Percentiles rank a stretch among this genome's conserved stretches.
These are phyloP conservation scores for Borostomias antarcticus DNA, from an alignment of 2,797 vertebrate genomes.

Conservation along the genomic window DNA sequence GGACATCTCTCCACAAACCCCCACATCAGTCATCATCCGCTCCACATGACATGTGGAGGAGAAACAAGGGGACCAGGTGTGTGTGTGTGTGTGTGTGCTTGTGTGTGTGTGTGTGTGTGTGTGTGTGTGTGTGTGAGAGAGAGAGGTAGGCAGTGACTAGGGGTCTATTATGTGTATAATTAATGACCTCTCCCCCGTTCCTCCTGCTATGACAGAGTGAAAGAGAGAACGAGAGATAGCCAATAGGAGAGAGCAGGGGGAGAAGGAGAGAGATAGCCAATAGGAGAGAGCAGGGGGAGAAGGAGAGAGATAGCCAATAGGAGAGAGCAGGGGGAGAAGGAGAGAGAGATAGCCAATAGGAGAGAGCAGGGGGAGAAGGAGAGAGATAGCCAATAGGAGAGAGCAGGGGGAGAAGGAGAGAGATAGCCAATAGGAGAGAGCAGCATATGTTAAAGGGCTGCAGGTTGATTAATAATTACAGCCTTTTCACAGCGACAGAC, in stretches of 20 bases:
- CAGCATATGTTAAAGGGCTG: constrained; percentile 58
- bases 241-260: background rate
- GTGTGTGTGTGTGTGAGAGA: constrained; percentile 12
- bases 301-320: background rate
- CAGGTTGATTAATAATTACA: constrained; percentile 63
- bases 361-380: constrained; percentile 12
- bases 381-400: constrained; percentile 20
- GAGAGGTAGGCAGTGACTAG: constrained; percentile 30
- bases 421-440: background rate
- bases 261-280: constrained; percentile 23
- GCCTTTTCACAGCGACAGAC: constrained; percentile 54
- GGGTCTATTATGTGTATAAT: constrained; percentile 61
- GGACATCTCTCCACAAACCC: constrained; percentile 26
- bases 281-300: background rate
- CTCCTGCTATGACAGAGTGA: constrained; percentile 53
- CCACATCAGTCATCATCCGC: constrained; percentile 52
- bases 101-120: constrained; percentile 18
- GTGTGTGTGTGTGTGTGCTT: constrained; percentile 24
- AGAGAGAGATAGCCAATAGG: constrained; percentile 5
- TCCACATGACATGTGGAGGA: constrained; percentile 28
- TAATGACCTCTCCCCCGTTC: constrained; percentile 64
- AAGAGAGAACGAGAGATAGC: constrained; percentile 11
- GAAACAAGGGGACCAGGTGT: constrained; percentile 45
- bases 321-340: constrained; percentile 25
- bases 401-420: too few relatives aligned